Conservation (phyloP, 1,140 invertebrate genomes). For the Saccostrea glomerata region DNA sequence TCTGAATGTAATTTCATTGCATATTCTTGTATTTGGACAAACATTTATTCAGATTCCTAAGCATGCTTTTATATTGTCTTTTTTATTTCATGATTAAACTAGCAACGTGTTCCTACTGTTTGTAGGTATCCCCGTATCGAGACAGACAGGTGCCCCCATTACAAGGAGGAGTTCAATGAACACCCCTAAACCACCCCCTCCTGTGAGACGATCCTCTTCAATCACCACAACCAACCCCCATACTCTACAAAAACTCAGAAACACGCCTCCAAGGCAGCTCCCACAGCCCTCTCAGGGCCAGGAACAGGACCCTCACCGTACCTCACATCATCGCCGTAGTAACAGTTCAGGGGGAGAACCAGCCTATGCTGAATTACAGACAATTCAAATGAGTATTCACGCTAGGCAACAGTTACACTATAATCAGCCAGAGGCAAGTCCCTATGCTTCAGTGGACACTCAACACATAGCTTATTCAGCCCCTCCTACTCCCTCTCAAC, state of each 20-base stretch:
- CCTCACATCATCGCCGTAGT: conserved; percentile 42
- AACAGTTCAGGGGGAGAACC: conserved; percentile 55
- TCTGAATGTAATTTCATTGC: neutral
- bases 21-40: neutral
- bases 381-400: conserved; percentile 69
- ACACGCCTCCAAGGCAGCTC: conserved; percentile 64
- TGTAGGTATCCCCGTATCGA: conserved; percentile 73
- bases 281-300: conserved; percentile 34
- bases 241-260: conserved; percentile 55
- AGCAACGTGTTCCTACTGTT: conserved; percentile 38
- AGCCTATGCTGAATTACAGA: conserved; percentile 68
- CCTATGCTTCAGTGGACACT: conserved; percentile 46
- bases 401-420: conserved; percentile 48
- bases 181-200: conserved; percentile 88
- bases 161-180: conserved; percentile 84
- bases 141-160: conserved; percentile 64
- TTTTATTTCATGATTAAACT: neutral
- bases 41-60: neutral
- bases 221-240: conserved; percentile 82
- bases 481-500: conserved; percentile 57
- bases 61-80: neutral
- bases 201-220: conserved; percentile 90
- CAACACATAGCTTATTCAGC: conserved; percentile 43
- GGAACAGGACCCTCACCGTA: neutral
- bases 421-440: conserved; percentile 28